Conservation (phyloP, 2,888 invertebrate species). For the Blastobasis lacticolella region DNA sequence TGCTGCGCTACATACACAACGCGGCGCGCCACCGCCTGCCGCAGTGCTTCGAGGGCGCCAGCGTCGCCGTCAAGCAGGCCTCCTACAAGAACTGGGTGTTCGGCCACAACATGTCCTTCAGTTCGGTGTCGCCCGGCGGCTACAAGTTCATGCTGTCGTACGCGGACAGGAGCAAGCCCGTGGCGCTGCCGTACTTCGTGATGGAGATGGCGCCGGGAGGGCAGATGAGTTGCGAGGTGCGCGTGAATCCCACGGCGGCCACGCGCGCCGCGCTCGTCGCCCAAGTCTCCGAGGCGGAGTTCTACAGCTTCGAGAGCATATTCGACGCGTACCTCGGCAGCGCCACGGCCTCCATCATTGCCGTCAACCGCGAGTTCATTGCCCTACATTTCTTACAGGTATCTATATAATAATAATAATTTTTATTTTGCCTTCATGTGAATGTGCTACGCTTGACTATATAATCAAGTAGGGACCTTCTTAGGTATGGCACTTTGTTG, state of each 20-base stretch:
- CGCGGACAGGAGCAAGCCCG: constrained; percentile 40
- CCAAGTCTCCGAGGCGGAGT: constrained; percentile 53
- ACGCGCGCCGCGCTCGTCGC: constrained; percentile 56
- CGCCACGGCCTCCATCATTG: constrained; percentile 56
- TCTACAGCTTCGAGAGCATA: constrained; percentile 61
- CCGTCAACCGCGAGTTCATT: constrained; percentile 62
- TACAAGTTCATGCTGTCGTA: constrained; percentile 59
- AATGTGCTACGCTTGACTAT: too few relatives aligned
- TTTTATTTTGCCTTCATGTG: background rate
- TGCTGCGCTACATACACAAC: constrained; percentile 59
- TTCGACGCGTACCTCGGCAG: constrained; percentile 54
- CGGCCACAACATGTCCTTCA: constrained; percentile 58
- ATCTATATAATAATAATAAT: constrained; percentile 1
- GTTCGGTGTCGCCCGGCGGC: constrained; percentile 65
- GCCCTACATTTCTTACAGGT: constrained; percentile 64
- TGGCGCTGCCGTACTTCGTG: constrained; percentile 54
- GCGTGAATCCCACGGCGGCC: constrained; percentile 46
- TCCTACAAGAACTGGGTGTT: constrained; percentile 48
- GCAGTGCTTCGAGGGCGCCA: constrained; percentile 66
- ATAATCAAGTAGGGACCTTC: too few relatives aligned
- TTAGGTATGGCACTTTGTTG: too few relatives aligned
- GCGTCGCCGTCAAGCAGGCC: constrained; percentile 52
- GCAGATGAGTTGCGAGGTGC: constrained; percentile 60
- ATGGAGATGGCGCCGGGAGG: constrained; percentile 67
- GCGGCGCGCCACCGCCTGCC: constrained; percentile 55